Base-by-base conservation (phyloP, 2,113 vertebrate genomes). In the Drymodes brunneopygia region DNA sequence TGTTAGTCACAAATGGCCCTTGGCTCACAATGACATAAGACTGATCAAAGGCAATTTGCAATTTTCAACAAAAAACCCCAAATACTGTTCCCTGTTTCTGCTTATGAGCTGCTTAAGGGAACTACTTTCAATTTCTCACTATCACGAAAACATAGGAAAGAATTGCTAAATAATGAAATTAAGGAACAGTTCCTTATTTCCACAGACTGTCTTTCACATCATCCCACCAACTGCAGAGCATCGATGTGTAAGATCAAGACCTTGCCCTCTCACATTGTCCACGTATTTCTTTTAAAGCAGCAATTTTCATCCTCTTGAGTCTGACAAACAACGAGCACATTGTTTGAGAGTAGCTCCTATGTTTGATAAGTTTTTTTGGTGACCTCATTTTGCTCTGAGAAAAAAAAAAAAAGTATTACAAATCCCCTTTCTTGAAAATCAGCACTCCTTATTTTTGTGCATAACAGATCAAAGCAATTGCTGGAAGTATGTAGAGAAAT, bases 301-400 rank as follows among this genome's bases (percentile, higher is more conserved):
- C 60, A 40, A 64, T 90, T 85, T 93, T 90, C 19, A 7, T 62
- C 58, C 75, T 66, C 71, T 93, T 20, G 60, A 74, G 40, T 14
- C n/a, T 69, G 36, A 62, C 75, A 95, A 88, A 97, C 90, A 96
- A 96, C 53, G 90, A 86, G 21, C 12, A 72, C 75, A 92, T 90
- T 97, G 90, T 96, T 67, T 90, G 33, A 88, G 47, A 64, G 56
- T 28, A 86, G 75, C 36, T 90, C 40, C 61, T 40, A 38, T 24
- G 75, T 81, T 70, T 92, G 86, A 86, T 29, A 36, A 86, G 81
- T 82, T 58, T 50, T 74, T 94, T 65, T 56, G 36, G 36, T 93
- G 92, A 96, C 65, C 93, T 88, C 69, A 81, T 88, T 88, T 72
- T 90, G 35, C 71, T 90, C 47, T n/a, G 40, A 35, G 18, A 35